These are phyloP conservation scores for Crax fasciolata DNA, from an alignment of 2,797 vertebrate species.

Conservation along the genomic window DNA sequence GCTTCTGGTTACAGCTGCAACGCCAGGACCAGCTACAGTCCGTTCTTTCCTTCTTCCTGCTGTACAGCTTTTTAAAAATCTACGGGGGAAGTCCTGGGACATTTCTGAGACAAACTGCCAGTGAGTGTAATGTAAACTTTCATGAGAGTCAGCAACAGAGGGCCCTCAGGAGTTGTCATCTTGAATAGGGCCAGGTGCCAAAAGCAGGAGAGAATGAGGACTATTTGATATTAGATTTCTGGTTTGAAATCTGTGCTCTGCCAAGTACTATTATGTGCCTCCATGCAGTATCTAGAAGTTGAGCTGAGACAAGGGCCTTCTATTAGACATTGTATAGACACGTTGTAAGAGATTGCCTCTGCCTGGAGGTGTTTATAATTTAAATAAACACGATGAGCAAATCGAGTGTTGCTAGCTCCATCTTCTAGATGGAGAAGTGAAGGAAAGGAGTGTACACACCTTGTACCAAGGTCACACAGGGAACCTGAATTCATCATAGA, in stretches of 20 bases:
- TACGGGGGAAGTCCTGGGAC: not conserved
- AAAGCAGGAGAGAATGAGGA: constrained; percentile 21
- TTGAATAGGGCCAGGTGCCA: constrained; percentile 22
- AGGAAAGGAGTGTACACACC: not conserved
- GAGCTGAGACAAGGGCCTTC: constrained; percentile 29
- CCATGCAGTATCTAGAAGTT: not conserved
- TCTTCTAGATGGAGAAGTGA: not conserved
- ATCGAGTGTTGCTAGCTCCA: constrained; percentile 7
- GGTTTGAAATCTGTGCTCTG: not conserved
- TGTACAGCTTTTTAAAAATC: not conserved
- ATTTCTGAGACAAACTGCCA: not conserved
- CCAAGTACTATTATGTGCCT: not conserved
- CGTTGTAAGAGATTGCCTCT: constrained; percentile 7
- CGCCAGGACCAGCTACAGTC: constrained; percentile 50
- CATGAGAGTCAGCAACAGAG: not conserved
- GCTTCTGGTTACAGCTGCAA: constrained; percentile 74
- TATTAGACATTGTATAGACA: not conserved
- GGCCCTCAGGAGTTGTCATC: constrained; percentile 2
- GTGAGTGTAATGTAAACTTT: not conserved
- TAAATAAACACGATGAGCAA: not conserved
- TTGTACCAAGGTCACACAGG: not conserved
- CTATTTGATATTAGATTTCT: constrained; percentile 49
- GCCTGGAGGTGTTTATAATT: not conserved
- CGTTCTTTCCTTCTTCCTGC: constrained; percentile 7
- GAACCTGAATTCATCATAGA: not conserved